Base-by-base conservation (phyloP, 1,140 invertebrate genomes). In the Campoletis sonorensis region DNA sequence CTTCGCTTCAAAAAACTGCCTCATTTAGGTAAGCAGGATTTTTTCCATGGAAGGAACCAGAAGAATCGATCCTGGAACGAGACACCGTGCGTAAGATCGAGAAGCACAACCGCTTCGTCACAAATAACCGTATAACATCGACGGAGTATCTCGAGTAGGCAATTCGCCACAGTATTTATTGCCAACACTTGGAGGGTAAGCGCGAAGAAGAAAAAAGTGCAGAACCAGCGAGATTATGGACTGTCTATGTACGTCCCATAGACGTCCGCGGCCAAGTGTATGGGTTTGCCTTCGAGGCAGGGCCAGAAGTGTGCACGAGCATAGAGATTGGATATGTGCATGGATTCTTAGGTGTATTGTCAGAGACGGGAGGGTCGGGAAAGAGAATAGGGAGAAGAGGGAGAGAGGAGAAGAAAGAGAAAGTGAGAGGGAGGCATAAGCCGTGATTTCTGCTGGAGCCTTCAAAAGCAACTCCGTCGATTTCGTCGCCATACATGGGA, bases 121-220 rank as follows among this genome's bases (percentile, higher is more conserved):
- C n/a, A 27, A 15, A 68, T 27, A 30, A 49, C 40, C 40, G 40
- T 79, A 79, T 64, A 26, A 79, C 64, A 71, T 27, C 78, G 61
- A 13, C 61, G n/a, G n/a, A 70, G 73, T 16, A 54, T 27, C 40
- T 40, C 40, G 23, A 75, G 67, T 64, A 83, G 80, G 80, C 81
- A 73, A 80, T 84, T 84, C 75, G 81, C 79, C 81, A 80, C 82
- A 82, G 78, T 84, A 85, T 85, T 84, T 85, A 85, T 85, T 85
- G 81, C 83, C 84, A 84, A 85, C 84, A 84, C 84, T 85, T 82
- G 37, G 70, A 73, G 78, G 64, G 79, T 72, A 49, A 45, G 54
- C 23, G 61, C 23, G 27, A 64, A 51, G 81, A 82, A 64, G 23
- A 81, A 85, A 83, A 84, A 85, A 85, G 81, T 84, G 84, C 84